Conservation (phyloP, 2,797 vertebrate species). For the Leptoclinus maculatus region DNA sequence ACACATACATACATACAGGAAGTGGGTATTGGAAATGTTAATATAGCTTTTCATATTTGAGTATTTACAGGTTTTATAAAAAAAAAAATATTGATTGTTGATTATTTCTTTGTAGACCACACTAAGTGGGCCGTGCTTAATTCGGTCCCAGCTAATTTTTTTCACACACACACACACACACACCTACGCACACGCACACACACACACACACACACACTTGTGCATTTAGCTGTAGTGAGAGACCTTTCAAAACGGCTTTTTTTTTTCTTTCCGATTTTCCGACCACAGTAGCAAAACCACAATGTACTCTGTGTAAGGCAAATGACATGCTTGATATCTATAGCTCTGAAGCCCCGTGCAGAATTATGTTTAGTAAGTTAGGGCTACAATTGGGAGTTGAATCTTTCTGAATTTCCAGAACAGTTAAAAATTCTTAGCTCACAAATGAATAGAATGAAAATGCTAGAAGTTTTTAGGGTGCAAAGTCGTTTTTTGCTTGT, state of each 20-base stretch:
- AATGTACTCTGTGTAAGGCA: not conserved
- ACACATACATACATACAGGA: not conserved
- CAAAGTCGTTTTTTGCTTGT: not conserved
- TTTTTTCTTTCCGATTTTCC: slow-evolving; percentile 47
- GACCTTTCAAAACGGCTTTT: not conserved
- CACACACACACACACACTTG: not conserved
- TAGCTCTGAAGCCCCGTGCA: not conserved
- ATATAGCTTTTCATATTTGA: not conserved
- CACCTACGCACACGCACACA: not conserved
- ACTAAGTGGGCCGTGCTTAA: not conserved
- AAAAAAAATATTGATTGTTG: too few relatives aligned
- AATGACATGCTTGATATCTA: not conserved
- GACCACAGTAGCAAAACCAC: slow-evolving; percentile 56
- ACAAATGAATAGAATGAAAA: not conserved
- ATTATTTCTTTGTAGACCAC: not conserved
- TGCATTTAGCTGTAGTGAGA: slow-evolving; percentile 12
- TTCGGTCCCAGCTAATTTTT: not conserved
- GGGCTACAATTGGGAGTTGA: not conserved
- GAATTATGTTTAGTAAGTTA: not conserved
- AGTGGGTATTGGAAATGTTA: not conserved
- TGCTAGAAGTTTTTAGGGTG: not conserved
- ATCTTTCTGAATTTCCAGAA: not conserved
- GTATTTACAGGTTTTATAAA: not conserved
- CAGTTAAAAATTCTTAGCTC: not conserved
- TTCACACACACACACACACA: too few relatives aligned